Percentiles rank a stretch among this genome's conserved stretches.
Evolutionary conservation across 2,797 vertebrate genomes (phyloP).

Genomic region (Pseudomugil gertrudae): DNA sequence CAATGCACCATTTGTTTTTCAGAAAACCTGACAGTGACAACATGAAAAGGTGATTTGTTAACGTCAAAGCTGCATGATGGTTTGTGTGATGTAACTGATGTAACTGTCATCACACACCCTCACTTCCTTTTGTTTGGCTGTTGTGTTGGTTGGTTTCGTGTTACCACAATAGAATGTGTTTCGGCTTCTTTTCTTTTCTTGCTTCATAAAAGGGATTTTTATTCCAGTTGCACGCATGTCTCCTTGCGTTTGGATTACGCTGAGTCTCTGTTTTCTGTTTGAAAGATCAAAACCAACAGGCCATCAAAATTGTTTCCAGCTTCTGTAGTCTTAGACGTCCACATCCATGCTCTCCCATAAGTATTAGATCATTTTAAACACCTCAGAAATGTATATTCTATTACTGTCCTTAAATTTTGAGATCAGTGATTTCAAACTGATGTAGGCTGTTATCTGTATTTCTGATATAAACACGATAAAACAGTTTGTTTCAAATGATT

Average conservation of each 20-base stretch:
- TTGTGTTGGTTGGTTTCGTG: constrained; percentile 1
- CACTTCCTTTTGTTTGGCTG: constrained; percentile 19
- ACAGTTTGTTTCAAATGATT: not conserved
- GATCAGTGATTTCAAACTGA: too few relatives aligned
- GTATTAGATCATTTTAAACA: not conserved
- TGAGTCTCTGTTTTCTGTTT: not conserved
- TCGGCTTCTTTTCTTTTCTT: not conserved
- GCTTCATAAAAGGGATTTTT: constrained; percentile 6
- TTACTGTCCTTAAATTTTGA: not conserved
- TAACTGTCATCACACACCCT: not conserved
- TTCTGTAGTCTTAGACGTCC: not conserved
- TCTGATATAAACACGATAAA: not conserved
- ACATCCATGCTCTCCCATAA: not conserved
- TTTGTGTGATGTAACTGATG: constrained; percentile 22
- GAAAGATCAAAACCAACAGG: constrained; percentile 9
- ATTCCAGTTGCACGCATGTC: constrained; percentile 34
- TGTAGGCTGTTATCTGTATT: not conserved
- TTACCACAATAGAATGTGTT: not conserved
- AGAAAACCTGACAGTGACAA: constrained; percentile 58
- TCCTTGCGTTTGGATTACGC: not conserved
- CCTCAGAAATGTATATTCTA: not conserved
- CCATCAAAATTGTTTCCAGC: not conserved
- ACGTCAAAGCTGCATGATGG: constrained; percentile 60
- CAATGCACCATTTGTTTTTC: constrained; percentile 59
- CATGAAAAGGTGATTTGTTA: constrained; percentile 61